Conservation (phyloP, 2,113 vertebrate species). For the Mastomys coucha region DNA sequence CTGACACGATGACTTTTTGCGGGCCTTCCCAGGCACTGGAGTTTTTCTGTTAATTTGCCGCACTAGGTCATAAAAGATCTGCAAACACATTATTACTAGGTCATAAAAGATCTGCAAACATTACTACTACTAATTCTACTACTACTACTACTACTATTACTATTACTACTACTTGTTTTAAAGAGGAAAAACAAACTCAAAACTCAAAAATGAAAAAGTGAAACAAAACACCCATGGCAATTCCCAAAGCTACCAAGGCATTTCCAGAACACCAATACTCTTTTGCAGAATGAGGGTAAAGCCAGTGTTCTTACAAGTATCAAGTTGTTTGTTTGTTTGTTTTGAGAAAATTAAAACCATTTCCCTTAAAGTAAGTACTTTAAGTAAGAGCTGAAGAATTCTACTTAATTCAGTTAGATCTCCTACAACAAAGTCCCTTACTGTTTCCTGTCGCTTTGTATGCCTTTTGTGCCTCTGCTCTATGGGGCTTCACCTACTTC, state of each 20-base stretch:
- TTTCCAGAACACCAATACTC: constrained; percentile 17
- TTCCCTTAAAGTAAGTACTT: constrained; percentile 27
- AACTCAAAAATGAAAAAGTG: neutral
- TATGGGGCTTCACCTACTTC: neutral
- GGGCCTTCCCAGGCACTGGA: constrained; percentile 93
- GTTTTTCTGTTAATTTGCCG: constrained; percentile 98
- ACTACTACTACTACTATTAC: neutral
- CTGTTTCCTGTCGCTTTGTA: neutral
- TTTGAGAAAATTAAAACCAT: neutral
- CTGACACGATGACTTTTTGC: constrained; percentile 95
- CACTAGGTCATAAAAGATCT: constrained; percentile 97
- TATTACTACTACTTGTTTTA: neutral
- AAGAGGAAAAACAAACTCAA: neutral
- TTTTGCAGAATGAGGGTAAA: constrained; percentile 41
- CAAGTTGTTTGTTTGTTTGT: neutral
- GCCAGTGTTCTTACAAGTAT: neutral
- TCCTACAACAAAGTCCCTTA: neutral
- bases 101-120: too few species aligned
- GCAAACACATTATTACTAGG: constrained; percentile 69
- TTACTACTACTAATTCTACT: too few species aligned
- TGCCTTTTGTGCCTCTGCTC: neutral
- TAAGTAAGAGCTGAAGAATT: neutral
- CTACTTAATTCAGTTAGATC: constrained; percentile 27
- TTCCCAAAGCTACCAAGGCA: constrained; percentile 12
- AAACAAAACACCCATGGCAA: neutral